Evolutionary conservation across 2,888 invertebrate genomes (phyloP), one percentile per base, ranked within the genome.

Genomic region (Philaethria dido): DNA sequence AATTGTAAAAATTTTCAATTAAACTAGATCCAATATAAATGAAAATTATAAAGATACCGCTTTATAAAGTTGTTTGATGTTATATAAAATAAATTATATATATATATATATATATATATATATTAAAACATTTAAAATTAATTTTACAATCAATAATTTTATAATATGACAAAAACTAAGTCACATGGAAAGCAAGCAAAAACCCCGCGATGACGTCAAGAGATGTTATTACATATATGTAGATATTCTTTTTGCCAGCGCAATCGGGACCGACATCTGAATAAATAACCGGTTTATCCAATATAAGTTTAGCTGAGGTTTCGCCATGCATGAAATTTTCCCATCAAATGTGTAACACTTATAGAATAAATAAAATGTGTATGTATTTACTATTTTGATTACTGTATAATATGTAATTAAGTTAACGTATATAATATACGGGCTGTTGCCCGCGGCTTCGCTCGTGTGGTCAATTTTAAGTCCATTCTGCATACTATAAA

Each of bases 251-350:
- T 64, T 59, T 59, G 59, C 52, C 42, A 39, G 42, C 48, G 59
- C 48, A 29, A 48, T 42, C 57, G 18, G 57, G 42, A 36, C 63
- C 59, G 50, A 59, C 47, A 39, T 64, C 59, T 50, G 64, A 59
- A 60, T 60, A 60, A 65, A 65, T 65, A 65, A 65, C 59, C 48
- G 48, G 59, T 64, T 57, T 47, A 64, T 45, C 50, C 39, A 50
- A 60, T 65, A 65, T 64, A 48, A 65, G 42, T 64, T 39, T 59
- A 59, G 59, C 59, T 29, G 47, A 59, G 29, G 29, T 57, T 60
- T 57, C 39, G 50, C 39, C 57, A 29, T 50, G 50, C 18, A 47
- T 29, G 42, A 57, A 60, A 18, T 42, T 59, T 59, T 25, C 25
- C 22, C 33, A 47, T 47, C 39, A 57, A 22, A 47, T 57, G 25